phyloP scores from a whole-genome alignment of 2,113 vertebrate species.

The Romanogobio albipinnatus region DNA sequence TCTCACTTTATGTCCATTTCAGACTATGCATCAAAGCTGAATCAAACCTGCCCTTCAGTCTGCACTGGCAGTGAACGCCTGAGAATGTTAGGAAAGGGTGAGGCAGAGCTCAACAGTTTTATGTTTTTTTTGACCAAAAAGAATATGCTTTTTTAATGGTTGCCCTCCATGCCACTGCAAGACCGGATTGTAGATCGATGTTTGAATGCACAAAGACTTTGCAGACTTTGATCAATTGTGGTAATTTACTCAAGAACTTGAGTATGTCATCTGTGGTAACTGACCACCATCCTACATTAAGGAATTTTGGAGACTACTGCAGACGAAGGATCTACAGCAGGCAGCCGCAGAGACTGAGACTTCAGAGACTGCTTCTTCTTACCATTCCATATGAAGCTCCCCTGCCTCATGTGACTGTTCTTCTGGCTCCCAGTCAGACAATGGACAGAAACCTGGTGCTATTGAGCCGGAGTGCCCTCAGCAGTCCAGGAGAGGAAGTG shows the following conservation, averaged over 20 bases:
- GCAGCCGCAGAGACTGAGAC: constrained; percentile 15
- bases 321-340: not conserved
- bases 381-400: constrained; percentile 27
- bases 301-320: constrained; percentile 33
- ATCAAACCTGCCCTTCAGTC: constrained; percentile 41
- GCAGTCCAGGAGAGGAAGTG: constrained; percentile 60
- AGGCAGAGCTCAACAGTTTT: constrained; percentile 39
- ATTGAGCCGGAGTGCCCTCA: constrained; percentile 70
- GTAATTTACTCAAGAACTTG: constrained; percentile 9
- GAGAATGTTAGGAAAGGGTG: constrained; percentile 65
- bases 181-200: not conserved
- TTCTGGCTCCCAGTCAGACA: constrained; percentile 59
- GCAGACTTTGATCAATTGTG: constrained; percentile 21
- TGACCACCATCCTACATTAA: constrained; percentile 5
- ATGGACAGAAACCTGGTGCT: constrained; percentile 68
- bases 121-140: constrained; percentile 27
- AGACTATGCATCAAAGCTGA: constrained; percentile 72
- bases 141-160: constrained; percentile 18
- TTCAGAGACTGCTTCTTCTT: constrained; percentile 42
- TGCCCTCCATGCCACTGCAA: constrained; percentile 27
- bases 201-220: constrained; percentile 39
- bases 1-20: constrained; percentile 52
- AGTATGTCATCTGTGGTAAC: constrained; percentile 5
- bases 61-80: constrained; percentile 67
- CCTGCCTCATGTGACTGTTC: constrained; percentile 47